Evolutionary conservation across 2,797 vertebrate species (phyloP).

Genomic region (Rhabdomys pumilio): DNA sequence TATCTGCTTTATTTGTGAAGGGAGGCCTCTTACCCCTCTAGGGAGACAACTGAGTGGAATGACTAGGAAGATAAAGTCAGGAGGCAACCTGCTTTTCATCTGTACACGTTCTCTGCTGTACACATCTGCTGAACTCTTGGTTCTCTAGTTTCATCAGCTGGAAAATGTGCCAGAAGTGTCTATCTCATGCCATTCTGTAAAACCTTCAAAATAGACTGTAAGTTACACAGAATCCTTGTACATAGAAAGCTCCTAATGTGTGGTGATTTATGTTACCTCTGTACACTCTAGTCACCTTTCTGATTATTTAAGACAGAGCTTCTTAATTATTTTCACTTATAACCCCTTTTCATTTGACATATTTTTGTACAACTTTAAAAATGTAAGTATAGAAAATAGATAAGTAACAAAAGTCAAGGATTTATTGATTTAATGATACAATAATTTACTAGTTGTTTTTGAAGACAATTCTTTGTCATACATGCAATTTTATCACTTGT

Average conservation of each 20-base stretch:
- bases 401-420: not conserved
- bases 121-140: not conserved
- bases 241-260: not conserved
- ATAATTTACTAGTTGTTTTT: not conserved
- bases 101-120: not conserved
- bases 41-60: not conserved
- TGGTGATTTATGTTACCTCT: not conserved
- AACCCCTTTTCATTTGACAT: not conserved
- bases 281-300: not conserved
- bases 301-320: not conserved
- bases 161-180: constrained; percentile 26
- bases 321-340: not conserved
- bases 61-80: not conserved
- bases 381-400: not conserved
- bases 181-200: not conserved
- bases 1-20: not conserved
- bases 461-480: not conserved
- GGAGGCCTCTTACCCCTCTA: not conserved
- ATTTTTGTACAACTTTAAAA: not conserved
- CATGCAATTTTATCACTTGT: not conserved
- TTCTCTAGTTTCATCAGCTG: not conserved
- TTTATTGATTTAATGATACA: not conserved
- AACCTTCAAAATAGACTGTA: not conserved
- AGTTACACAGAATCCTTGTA: not conserved
- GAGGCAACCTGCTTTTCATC: not conserved